phyloP scores from a whole-genome alignment of 2,888 invertebrate species.

The Ceriagrion tenellum region DNA sequence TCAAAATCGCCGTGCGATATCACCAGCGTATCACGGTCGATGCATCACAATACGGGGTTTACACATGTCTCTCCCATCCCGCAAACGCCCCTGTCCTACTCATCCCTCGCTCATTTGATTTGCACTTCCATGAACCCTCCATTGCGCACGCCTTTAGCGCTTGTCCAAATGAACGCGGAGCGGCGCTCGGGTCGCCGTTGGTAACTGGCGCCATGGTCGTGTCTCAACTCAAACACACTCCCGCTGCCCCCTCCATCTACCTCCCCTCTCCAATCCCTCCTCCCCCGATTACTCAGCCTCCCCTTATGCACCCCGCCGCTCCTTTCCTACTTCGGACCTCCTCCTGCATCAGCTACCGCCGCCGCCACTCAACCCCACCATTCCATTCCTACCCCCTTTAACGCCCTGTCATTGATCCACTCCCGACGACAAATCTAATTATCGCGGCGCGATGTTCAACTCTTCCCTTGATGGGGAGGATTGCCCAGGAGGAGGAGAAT shows the following conservation, averaged over 20 bases:
- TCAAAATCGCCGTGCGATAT: no score
- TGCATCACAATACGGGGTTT: no score
- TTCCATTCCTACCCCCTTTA: background rate
- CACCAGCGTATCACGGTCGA: no score
- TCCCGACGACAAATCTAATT: constrained; percentile 67
- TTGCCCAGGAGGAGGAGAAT: background rate
- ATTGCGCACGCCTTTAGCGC: constrained; percentile 14
- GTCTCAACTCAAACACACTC: constrained; percentile 51
- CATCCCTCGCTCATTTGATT: background rate
- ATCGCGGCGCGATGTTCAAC: constrained; percentile 60
- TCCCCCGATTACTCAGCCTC: background rate
- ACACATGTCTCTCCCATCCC: no score
- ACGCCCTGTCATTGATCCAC: constrained; percentile 65
- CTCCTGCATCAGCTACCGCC: background rate
- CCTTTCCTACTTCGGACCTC: background rate
- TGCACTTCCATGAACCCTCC: background rate
- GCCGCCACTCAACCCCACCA: background rate
- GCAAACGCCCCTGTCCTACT: no score
- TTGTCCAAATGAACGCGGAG: constrained; percentile 25
- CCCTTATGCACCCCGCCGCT: no score
- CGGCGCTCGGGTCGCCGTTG: constrained; percentile 55
- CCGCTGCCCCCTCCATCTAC: background rate
- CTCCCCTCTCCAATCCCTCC: background rate
- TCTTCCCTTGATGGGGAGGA: constrained; percentile 25
- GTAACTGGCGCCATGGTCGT: constrained; percentile 62